These are phyloP conservation scores for Asarcornis scutulata DNA, from an alignment of 2,113 vertebrate species.

Conservation along the genomic window DNA sequence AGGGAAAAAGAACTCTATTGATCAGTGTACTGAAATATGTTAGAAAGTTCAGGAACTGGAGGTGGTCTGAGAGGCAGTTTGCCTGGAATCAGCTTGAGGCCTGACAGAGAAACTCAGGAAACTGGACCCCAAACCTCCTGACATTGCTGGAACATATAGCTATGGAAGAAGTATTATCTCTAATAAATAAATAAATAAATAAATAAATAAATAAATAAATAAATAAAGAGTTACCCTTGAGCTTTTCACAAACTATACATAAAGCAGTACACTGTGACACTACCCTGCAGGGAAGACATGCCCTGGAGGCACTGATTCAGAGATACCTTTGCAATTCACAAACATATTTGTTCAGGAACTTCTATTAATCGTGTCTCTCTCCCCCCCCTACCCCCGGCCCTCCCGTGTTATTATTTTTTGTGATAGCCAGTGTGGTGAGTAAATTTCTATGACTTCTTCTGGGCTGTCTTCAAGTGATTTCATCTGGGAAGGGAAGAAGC, in stretches of 20 bases:
- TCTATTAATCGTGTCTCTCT: too few relatives aligned
- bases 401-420: background rate
- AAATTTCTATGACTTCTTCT: background rate
- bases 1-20: slow-evolving; percentile 44
- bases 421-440: background rate
- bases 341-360: background rate
- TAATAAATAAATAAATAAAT: background rate
- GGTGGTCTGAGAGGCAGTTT: background rate
- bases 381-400: too few relatives aligned
- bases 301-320: background rate
- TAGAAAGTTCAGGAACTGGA: slow-evolving; percentile 34
- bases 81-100: background rate
- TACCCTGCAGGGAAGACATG: background rate
- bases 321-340: background rate
- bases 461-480: background rate
- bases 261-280: background rate
- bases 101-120: background rate
- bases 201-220: background rate
- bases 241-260: background rate
- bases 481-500: background rate
- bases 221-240: background rate
- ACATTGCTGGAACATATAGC: background rate
- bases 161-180: background rate
- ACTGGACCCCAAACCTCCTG: background rate
- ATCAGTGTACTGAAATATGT: slow-evolving; percentile 57